Conservation (phyloP, 2,888 invertebrate genomes). For the Torymus aiolomorphi region DNA sequence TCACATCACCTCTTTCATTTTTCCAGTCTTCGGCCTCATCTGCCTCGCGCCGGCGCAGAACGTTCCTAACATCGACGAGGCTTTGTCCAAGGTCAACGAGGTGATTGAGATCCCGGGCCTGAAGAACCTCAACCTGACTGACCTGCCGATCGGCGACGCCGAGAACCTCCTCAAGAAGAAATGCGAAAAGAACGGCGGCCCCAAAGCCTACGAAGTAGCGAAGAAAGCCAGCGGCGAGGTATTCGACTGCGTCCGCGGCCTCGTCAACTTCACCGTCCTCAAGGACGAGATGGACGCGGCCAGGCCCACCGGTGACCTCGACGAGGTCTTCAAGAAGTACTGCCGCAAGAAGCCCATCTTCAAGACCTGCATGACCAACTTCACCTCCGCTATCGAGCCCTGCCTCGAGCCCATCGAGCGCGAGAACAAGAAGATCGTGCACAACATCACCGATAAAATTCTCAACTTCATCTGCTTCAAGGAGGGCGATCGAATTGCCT, state of each 20-base stretch:
- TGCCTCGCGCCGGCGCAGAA: conserved; percentile 13
- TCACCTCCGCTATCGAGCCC: conserved; percentile 78
- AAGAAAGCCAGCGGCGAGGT: conserved; percentile 75
- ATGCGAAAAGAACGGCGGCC: conserved; percentile 81
- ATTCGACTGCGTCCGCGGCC: conserved; percentile 78
- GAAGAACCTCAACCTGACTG: conserved; percentile 64
- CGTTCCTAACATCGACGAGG: conserved; percentile 47
- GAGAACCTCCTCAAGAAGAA: conserved; percentile 80
- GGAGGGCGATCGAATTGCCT: conserved; percentile 88
- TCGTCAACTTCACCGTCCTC: conserved; percentile 80
- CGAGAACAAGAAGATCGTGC: conserved; percentile 79
- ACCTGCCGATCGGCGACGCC: conserved; percentile 73
- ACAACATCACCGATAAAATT: conserved; percentile 83
- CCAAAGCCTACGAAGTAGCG: conserved; percentile 77
- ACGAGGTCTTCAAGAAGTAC: conserved; percentile 85
- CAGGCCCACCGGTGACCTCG: conserved; percentile 83
- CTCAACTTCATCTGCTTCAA: conserved; percentile 86
- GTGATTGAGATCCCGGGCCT: conserved; percentile 39
- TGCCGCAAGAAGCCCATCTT: conserved; percentile 81
- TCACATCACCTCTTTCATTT: background rate
- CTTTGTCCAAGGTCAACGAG: conserved; percentile 53
- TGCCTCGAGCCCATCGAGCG: conserved; percentile 82
- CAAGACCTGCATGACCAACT: conserved; percentile 80
- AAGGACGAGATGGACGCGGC: conserved; percentile 83
- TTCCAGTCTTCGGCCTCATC: conserved; percentile 32